A percentile compares a stretch with the other conserved stretches of the same genome.
These are phyloP conservation scores for Calliphora vicina DNA, from an alignment of 1,140 invertebrate species.

Conservation along the genomic window DNA sequence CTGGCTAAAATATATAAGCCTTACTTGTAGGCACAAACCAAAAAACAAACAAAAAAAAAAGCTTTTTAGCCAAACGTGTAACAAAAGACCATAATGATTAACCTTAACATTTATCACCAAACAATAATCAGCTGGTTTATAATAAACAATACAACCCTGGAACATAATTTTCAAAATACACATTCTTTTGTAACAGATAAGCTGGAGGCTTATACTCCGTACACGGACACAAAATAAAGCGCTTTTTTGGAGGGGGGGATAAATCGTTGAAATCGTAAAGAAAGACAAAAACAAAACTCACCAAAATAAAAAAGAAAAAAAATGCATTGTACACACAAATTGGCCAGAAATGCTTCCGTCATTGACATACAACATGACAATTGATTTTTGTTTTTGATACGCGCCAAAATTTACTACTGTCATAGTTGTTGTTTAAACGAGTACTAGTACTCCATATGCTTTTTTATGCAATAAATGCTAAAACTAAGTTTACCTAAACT, in stretches of 20 bases:
- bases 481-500: conserved; percentile 8
- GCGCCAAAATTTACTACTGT: conserved; percentile 49
- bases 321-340: conserved; percentile 42
- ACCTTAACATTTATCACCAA: conserved; percentile 33
- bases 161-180: conserved; percentile 20
- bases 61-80: neutral
- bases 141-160: conserved; percentile 27
- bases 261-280: neutral
- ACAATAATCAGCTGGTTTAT: conserved; percentile 33
- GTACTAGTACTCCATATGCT: neutral
- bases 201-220: neutral
- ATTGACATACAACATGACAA: conserved; percentile 60
- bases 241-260: neutral
- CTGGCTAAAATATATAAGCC: neutral
- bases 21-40: neutral
- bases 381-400: conserved; percentile 60
- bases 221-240: neutral
- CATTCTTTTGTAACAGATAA: neutral
- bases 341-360: conserved; percentile 53
- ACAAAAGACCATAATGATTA: conserved; percentile 31
- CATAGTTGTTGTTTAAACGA: conserved; percentile 12
- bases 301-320: neutral
- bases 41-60: neutral
- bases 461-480: neutral
- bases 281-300: too few relatives aligned